Percentiles rank a stretch among this genome's conserved stretches.
phyloP scores from a whole-genome alignment of 2,797 vertebrate species.

The Tragopan temminckii region DNA sequence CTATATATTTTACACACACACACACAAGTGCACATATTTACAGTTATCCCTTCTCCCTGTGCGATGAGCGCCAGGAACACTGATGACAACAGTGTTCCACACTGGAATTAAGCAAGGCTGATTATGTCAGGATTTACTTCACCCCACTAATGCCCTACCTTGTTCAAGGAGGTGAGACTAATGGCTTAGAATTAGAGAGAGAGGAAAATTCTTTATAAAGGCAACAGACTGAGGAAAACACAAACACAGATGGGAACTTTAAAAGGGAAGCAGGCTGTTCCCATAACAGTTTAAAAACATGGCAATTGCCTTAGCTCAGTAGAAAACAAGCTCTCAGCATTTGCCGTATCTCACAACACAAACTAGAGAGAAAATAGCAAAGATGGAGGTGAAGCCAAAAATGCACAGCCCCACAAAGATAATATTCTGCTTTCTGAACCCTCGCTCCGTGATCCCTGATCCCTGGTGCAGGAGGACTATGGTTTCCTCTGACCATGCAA shows the following conservation, averaged over 20 bases:
- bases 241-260: constrained; percentile 61
- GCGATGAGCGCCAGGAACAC: constrained; percentile 12
- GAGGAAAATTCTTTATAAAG: constrained; percentile 68
- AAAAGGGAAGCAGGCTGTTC: constrained; percentile 66
- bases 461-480: constrained; percentile 53
- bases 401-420: background rate
- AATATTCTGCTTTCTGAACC: background rate
- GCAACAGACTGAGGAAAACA: constrained; percentile 60
- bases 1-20: background rate
- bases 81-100: constrained; percentile 9
- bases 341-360: constrained; percentile 21
- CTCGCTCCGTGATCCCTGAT: rapidly evolving
- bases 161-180: constrained; percentile 74
- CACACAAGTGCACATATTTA: background rate
- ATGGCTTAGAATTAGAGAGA: constrained; percentile 72
- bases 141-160: constrained; percentile 68
- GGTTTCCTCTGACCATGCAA: constrained; percentile 70
- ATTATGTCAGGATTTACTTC: constrained; percentile 74
- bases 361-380: constrained; percentile 25
- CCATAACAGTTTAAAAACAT: constrained; percentile 71
- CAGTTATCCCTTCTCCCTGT: background rate
- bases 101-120: constrained; percentile 60
- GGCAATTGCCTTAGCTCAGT: constrained; percentile 36
- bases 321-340: constrained; percentile 57
- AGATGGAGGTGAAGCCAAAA: constrained; percentile 47